phyloP scores from a whole-genome alignment of 2,888 invertebrate species.

The Tortricodes alternella region DNA sequence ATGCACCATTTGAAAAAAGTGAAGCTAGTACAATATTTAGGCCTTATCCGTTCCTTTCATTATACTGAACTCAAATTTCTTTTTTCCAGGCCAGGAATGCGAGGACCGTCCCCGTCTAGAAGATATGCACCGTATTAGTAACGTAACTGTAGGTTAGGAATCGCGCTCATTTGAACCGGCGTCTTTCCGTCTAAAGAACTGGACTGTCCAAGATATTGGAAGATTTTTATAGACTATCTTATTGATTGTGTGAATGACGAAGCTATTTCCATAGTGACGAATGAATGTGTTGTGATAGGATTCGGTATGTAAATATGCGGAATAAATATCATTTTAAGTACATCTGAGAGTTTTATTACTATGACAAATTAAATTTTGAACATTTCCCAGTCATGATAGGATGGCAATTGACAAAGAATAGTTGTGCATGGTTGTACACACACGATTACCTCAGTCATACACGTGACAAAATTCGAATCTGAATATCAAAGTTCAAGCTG shows the following conservation, averaged over 20 bases:
- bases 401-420: too few species aligned
- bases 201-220: conserved; percentile 54
- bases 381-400: too few species aligned
- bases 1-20: too few species aligned
- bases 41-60: neutral
- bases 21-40: too few species aligned
- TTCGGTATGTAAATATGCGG: conserved; percentile 68
- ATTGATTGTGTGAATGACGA: conserved; percentile 60
- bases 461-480: too few species aligned
- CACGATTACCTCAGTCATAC: too few species aligned
- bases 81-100: conserved; percentile 87
- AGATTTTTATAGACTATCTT: conserved; percentile 58
- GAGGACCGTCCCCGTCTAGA: conserved; percentile 92
- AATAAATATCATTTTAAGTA: conserved; percentile 75
- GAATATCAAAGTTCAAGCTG: too few species aligned
- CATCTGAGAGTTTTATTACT: conserved; percentile 28
- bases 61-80: conserved; percentile 33
- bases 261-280: conserved; percentile 49
- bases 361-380: neutral
- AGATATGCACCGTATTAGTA: conserved; percentile 92
- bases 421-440: too few species aligned
- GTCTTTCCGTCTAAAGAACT: conserved; percentile 23
- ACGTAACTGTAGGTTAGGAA: conserved; percentile 9
- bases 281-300: conserved; percentile 45
- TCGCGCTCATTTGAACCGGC: conserved; percentile 24